Base-by-base conservation (phyloP, 2,797 vertebrate genomes). In the Cephalopachus bancanus region DNA sequence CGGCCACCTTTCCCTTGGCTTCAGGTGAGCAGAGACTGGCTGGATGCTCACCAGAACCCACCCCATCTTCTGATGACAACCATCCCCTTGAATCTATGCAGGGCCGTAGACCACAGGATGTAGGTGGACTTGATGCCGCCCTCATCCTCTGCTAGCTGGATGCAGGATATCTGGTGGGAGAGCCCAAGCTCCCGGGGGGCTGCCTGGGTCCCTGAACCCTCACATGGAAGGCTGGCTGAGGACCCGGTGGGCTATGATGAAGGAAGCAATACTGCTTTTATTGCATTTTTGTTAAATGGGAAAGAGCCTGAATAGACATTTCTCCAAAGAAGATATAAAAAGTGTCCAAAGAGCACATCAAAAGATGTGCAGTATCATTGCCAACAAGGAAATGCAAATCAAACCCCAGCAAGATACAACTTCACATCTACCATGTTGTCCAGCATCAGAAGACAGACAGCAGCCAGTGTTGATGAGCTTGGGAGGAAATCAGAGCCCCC, bases 381-480 rank as follows among this genome's bases (percentile, higher is more conserved):
- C 57, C 83, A 57, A 69, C 60, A 75, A 78, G 51, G 44, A 93
- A 94, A 74, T 80, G 44, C 28, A 93, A 74, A 64, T 69, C 53
- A 92, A 83, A 91, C 84, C 75, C 28, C 49, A 83, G 26, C 74
- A 51, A 76, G 28, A 51, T 19, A 71, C 37, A 8, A 20, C 33
- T 93, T 93, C 62, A 86, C 12, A 75, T 71, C 86, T 81, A 49
- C 24, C 28, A n/a, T 51, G 53, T 37, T 53, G 1, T 17, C 49
- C 51, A 5, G 69, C 51, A 62, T 83, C 49, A 49, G 80, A 86
- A 86, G 22, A 6, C 83, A 74, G 49, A 51, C 55, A 78, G 55
- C 64, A 33, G 71, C 84, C 59, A 65, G 75, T 53, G 33, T 86
- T 78, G 30, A 19, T 65, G 64, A 90, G 37, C 24, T 8, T 76